Percentiles rank a stretch among this genome's conserved stretches.
These are phyloP conservation scores for Drosophila jambulina DNA, from an alignment of 1,140 invertebrate genomes.

Conservation along the genomic window DNA sequence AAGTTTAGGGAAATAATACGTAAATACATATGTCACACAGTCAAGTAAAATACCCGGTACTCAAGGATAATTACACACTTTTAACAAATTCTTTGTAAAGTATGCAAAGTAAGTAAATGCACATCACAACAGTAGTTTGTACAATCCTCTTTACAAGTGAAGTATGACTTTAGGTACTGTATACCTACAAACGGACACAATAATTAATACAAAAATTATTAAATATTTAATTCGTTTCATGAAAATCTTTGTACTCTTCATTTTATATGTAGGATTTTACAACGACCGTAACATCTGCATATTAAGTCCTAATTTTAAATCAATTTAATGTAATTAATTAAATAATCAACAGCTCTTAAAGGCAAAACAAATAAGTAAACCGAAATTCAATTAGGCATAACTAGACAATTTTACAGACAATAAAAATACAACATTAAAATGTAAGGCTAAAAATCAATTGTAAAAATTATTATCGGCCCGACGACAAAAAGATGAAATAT, in stretches of 20 bases:
- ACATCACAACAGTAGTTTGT: too few species aligned
- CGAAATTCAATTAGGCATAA: constrained; percentile 2
- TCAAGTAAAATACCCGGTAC: background rate
- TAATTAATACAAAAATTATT: background rate
- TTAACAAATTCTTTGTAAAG: background rate
- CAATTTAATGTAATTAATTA: too few species aligned
- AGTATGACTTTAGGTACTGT: too few species aligned
- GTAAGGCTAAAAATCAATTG: constrained; percentile 5
- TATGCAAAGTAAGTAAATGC: too few species aligned
- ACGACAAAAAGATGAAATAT: constrained; percentile 15
- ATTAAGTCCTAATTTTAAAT: too few species aligned
- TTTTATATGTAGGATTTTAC: background rate
- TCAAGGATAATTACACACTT: background rate
- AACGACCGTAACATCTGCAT: too few species aligned
- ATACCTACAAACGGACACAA: background rate
- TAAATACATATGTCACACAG: background rate
- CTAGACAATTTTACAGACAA: constrained; percentile 8
- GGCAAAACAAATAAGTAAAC: background rate
- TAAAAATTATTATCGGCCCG: constrained; percentile 1
- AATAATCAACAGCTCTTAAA: background rate
- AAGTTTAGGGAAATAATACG: background rate
- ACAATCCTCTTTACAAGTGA: too few species aligned
- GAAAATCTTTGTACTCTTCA: background rate
- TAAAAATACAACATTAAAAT: constrained; percentile 12
- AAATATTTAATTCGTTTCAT: background rate